Conservation (phyloP, 2,888 invertebrate species). For the Amiota mariae region DNA sequence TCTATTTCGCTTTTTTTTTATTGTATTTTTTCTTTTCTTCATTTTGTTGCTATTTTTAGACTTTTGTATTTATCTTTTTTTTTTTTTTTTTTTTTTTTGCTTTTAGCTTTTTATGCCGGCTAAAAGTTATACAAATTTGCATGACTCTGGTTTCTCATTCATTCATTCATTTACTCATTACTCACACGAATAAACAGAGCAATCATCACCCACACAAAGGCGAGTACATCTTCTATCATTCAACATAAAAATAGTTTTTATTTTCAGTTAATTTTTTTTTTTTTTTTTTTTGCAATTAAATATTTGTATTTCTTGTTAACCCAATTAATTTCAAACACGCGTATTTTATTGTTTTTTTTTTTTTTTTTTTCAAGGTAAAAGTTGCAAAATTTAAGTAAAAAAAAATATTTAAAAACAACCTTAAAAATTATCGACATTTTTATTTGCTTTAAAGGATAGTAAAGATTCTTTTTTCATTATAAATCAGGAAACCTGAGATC, state of each 20-base stretch:
- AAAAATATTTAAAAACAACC: neutral
- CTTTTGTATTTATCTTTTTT: neutral
- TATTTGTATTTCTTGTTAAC: slow-evolving; percentile 35
- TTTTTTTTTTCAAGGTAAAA: neutral
- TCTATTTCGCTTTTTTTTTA: too few relatives aligned
- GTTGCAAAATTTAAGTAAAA: neutral
- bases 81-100: too few relatives aligned
- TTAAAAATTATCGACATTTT: neutral
- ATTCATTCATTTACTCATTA: slow-evolving; percentile 11
- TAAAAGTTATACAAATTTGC: too few relatives aligned
- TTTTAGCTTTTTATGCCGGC: too few relatives aligned
- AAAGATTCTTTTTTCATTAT: too few relatives aligned
- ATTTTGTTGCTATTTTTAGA: too few relatives aligned
- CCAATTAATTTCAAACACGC: slow-evolving; percentile 55
- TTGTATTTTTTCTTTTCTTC: too few relatives aligned
- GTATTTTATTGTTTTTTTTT: slow-evolving; percentile 25
- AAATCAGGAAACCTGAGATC: too few relatives aligned
- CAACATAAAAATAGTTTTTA: neutral
- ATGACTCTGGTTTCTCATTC: neutral
- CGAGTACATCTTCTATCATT: too few relatives aligned
- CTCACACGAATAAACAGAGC: too few relatives aligned
- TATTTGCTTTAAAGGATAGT: too few relatives aligned
- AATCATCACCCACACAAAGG: too few relatives aligned
- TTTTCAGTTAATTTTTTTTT: slow-evolving; percentile 1
- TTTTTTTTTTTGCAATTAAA: neutral